Evolutionary conservation across 1,140 invertebrate genomes (phyloP).

Genomic region (Leptinotarsa undecemlineata): DNA sequence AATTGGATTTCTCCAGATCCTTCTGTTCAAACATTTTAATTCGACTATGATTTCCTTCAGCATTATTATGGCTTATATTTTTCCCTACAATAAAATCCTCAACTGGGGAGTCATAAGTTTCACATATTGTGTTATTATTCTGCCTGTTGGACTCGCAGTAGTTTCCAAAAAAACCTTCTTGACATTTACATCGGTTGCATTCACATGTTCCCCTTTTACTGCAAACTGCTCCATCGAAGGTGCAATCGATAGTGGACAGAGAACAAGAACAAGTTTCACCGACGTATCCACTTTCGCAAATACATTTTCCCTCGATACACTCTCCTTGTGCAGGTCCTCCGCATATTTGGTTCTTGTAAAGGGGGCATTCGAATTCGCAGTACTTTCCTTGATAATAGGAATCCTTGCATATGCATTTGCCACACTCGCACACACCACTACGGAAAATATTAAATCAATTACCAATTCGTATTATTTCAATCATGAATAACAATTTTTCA

Average conservation of each 20-base stretch:
- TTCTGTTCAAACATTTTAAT: not conserved
- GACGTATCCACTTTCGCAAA: constrained; percentile 36
- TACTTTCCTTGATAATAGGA: constrained; percentile 36
- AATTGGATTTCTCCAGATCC: not conserved
- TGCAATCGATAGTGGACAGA: constrained; percentile 33
- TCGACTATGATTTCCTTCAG: too few species aligned
- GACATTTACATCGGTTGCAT: constrained; percentile 44
- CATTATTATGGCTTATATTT: too few species aligned
- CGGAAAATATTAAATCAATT: constrained; percentile 24
- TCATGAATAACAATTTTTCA: too few species aligned
- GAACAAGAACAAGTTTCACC: constrained; percentile 45
- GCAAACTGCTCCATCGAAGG: constrained; percentile 36
- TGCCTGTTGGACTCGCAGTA: constrained; percentile 43
- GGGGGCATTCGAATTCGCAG: constrained; percentile 45
- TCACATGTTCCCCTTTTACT: constrained; percentile 42
- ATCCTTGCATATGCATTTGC: constrained; percentile 40
- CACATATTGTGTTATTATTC: constrained; percentile 36
- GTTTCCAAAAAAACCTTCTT: constrained; percentile 34
- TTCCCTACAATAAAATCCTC: not conserved
- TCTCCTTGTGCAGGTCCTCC: constrained; percentile 39
- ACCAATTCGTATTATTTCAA: not conserved
- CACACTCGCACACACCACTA: constrained; percentile 43
- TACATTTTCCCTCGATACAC: constrained; percentile 42
- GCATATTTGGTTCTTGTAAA: constrained; percentile 38
- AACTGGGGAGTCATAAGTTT: constrained; percentile 25